Percentiles rank a stretch among this genome's conserved stretches.
phyloP scores from a whole-genome alignment of 2,888 invertebrate species.

The Orthonychiurus folsomi region DNA sequence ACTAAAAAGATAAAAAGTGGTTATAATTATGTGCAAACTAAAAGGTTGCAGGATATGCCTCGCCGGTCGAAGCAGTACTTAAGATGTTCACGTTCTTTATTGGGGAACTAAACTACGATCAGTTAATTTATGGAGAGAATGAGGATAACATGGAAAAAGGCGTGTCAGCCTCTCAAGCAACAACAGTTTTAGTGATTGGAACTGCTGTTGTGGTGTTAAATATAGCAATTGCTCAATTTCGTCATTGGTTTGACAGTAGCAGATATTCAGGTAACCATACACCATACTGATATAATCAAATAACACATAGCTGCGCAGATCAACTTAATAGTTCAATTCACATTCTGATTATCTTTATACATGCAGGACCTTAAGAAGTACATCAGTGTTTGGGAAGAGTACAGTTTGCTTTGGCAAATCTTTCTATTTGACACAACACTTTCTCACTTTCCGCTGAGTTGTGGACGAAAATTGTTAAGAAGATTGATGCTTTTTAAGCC shows the following conservation, averaged over 20 bases:
- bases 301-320: background rate
- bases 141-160: too few species aligned
- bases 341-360: background rate
- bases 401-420: slow-evolving; percentile 12
- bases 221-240: slow-evolving; percentile 13
- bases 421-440: slow-evolving; percentile 11
- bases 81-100: slow-evolving; percentile 10
- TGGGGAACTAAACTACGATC: slow-evolving; percentile 11
- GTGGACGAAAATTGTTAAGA: background rate
- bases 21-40: too few species aligned
- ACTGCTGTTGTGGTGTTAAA: slow-evolving; percentile 8
- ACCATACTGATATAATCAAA: background rate
- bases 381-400: background rate
- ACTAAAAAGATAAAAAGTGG: too few species aligned
- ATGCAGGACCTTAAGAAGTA: slow-evolving; percentile 1
- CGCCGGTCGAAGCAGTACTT: slow-evolving; percentile 10
- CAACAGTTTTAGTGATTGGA: slow-evolving; percentile 7
- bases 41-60: too few species aligned
- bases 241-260: slow-evolving; percentile 11
- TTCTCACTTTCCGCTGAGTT: slow-evolving; percentile 6
- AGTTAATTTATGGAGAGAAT: slow-evolving; percentile 10
- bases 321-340: background rate
- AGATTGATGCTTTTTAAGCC: background rate
- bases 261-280: slow-evolving; percentile 7
- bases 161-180: background rate